Conservation (phyloP, 2,888 invertebrate species). For the Candidula unifasciata region DNA sequence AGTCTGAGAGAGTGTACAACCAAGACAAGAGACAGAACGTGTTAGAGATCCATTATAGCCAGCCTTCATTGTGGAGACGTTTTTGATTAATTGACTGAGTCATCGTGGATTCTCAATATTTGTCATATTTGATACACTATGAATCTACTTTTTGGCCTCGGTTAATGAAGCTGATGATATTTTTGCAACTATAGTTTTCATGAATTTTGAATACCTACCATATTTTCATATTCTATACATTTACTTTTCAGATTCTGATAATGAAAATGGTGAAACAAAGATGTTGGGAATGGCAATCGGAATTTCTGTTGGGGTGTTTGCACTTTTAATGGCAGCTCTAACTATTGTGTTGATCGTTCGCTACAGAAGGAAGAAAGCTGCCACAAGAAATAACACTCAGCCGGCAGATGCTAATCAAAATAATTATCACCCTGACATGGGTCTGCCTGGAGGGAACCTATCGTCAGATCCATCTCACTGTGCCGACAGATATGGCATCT, state of each 20-base stretch:
- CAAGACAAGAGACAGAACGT: too few species aligned
- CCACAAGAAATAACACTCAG: not conserved
- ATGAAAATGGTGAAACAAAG: not conserved
- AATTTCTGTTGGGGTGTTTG: conserved; percentile 4
- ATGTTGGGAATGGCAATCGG: not conserved
- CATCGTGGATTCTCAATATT: too few species aligned
- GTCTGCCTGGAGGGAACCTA: not conserved
- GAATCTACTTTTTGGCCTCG: too few species aligned
- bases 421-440: not conserved
- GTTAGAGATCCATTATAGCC: too few species aligned
- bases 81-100: too few species aligned
- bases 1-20: too few species aligned
- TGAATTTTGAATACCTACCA: too few species aligned
- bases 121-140: too few species aligned
- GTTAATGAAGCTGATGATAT: too few species aligned
- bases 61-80: too few species aligned
- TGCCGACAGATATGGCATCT: not conserved
- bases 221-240: too few species aligned
- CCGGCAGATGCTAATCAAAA: not conserved
- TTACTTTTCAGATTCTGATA: not conserved
- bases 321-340: not conserved
- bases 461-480: not conserved
- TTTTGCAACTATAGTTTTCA: too few species aligned
- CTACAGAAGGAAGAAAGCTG: not conserved
- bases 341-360: not conserved